These are phyloP conservation scores for Gryllus bimaculatus DNA, from an alignment of 1,140 invertebrate genomes.

Conservation along the genomic window DNA sequence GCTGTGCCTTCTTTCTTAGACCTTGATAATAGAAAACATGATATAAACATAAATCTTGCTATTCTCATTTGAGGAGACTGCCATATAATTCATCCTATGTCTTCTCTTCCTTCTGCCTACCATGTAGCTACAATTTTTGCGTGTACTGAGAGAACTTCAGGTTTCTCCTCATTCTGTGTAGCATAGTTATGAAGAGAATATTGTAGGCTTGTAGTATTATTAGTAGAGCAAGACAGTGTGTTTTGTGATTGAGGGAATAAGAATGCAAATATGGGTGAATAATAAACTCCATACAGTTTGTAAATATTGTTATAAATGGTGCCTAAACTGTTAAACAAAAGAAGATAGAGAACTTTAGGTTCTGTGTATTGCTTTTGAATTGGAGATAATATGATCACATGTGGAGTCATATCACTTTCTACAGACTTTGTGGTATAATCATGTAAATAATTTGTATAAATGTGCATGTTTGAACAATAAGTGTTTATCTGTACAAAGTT, in stretches of 20 bases:
- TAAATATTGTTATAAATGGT: slow-evolving; percentile 16
- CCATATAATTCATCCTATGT: neutral
- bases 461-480: slow-evolving; percentile 13
- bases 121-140: neutral
- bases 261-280: slow-evolving; percentile 6
- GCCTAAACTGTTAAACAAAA: slow-evolving; percentile 8
- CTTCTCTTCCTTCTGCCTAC: neutral
- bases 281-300: neutral
- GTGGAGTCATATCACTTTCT: slow-evolving; percentile 18
- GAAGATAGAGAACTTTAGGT: slow-evolving; percentile 7
- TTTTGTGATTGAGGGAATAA: slow-evolving; percentile 6
- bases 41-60: neutral
- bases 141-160: neutral
- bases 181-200: neutral
- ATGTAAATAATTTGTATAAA: slow-evolving; percentile 19
- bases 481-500: slow-evolving; percentile 15
- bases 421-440: slow-evolving; percentile 11
- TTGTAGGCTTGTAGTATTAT: neutral
- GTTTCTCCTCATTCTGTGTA: neutral
- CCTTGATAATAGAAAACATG: neutral
- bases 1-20: slow-evolving; percentile 15
- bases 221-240: neutral
- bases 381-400: slow-evolving; percentile 4
- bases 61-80: neutral
- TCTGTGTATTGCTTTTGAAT: neutral